Evolutionary conservation across 2,113 vertebrate genomes (phyloP), one percentile per base, ranked within the genome.

Genomic region (Megaleporinus macrocephalus): DNA sequence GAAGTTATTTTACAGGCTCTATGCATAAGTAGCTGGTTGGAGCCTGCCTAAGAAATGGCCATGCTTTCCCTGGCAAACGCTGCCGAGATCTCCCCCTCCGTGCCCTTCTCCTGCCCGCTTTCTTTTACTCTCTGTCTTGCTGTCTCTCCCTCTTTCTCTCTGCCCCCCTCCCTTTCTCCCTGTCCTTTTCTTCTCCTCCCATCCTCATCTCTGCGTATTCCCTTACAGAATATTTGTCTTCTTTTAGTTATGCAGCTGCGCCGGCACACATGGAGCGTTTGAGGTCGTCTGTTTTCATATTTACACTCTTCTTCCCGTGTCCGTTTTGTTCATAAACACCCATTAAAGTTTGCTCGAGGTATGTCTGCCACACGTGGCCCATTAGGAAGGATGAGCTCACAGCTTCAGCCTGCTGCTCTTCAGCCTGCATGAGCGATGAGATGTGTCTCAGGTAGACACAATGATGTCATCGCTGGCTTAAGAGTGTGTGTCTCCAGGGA

Each of bases 381-480:
- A 14, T 81, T 81, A 74, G 59, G 30, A 73, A 57, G 80, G 72
- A 83, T 83, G 84, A 86, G 68, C 77, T 73, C 73, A 80, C 77
- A 66, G 41, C 75, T 70, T 33, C 75, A 82, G 79, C 44, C 75
- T 24, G 70, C 61, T 33, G 74, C 74, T 68, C 79, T 55, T 51
- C 83, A 53, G 59, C 61, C 76, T 78, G 59, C 76, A 62, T 80
- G 63, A 57, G 59, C 57, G 79, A 77, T 86, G 63, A 83, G 57
- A 87, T 85, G 62, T 70, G 77, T 74, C 59, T 83, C 77, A 85
- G 80, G 80, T 83, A 85, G 82, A 72, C 59, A 59, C 30, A 51
- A 55, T 78, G 87, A 82, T 78, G 77, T 86, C 83, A 86, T 84
- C 75, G 27, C 78, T 80, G 65, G 71, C 76, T 41, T 75, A 79